Conservation (phyloP, 2,797 vertebrate species). For the Erpetoichthys calabaricus region DNA sequence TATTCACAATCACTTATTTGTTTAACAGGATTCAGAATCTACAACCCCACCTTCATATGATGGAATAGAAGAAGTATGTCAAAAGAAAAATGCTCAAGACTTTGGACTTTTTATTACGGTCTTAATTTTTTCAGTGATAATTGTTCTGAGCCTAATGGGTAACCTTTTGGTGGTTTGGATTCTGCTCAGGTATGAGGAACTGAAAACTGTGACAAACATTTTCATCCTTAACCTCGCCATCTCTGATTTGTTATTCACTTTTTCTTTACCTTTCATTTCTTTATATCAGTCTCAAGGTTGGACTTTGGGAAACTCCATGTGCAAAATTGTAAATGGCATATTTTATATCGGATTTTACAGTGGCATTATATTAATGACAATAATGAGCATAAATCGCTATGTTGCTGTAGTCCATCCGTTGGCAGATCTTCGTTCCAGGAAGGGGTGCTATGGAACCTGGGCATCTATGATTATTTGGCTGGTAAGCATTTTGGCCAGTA, state of each 20-base stretch:
- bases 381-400: conserved; percentile 75
- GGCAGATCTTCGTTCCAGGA: conserved; percentile 44
- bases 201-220: conserved; percentile 67
- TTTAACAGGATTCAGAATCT: too few relatives aligned
- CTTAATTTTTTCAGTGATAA: conserved; percentile 51
- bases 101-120: conserved; percentile 38
- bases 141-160: conserved; percentile 65
- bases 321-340: conserved; percentile 55
- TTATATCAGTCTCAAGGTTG: conserved; percentile 46
- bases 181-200: conserved; percentile 67
- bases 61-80: conserved; percentile 31
- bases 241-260: conserved; percentile 73
- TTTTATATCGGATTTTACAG: conserved; percentile 78
- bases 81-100: conserved; percentile 18
- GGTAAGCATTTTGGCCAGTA: conserved; percentile 43
- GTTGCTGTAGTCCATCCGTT: conserved; percentile 65
- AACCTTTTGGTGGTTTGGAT: conserved; percentile 69
- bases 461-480: conserved; percentile 50
- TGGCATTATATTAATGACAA: conserved; percentile 66
- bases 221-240: conserved; percentile 79
- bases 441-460: conserved; percentile 27
- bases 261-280: conserved; percentile 69
- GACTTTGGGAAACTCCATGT: conserved; percentile 56
- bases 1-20: too few relatives aligned
- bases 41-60: background rate